Evolutionary conservation across 92 coral and sea anemone species (phyloP), one percentile per base, ranked within the genome.

Genomic region (Micromussa lordhowensis): DNA sequence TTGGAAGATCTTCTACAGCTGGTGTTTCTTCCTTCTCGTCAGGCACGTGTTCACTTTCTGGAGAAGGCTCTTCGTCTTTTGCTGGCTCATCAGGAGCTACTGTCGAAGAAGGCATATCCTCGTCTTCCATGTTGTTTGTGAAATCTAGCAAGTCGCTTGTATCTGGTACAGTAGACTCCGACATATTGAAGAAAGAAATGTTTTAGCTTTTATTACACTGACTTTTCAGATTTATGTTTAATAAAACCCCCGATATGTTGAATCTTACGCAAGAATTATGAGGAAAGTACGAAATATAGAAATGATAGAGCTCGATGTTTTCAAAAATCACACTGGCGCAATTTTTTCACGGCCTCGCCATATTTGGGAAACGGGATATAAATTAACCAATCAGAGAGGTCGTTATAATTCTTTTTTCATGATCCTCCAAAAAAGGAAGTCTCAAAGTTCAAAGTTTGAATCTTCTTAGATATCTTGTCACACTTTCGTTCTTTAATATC

Each of bases 281-380:
- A 77, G 83, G 32, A 86, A 86, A 86, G 89, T 70, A 72, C 57
- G 70, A 87, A 51, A 80, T 55, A 80, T 87, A 87, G 90, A 53
- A 35, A 79, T 87, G 90, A 87, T 81, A 86, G 57, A 31, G 40
- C 57, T 29, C 57, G 58, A 68, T 87, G 80, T 87, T 87, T 87
- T 80, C 90, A 87, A 87, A 87, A 80, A 51, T 87, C 81, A 80
- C 90, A 69, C 90, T 87, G 90, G 90, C 86, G 90, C 90, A 87
- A 87, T 87, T 80, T 85, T 86, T 78, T 64, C 83, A 78, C 71
- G 35, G n/a, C 54, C 48, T 55, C 71, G 70, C 90, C 90, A 79
- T 12, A 71, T 87, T 87, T 71, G 90, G 90, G 35, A 31, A 30
- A 29, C 49, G 63, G n/a, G 35, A 71, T 26, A 12, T 22, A 16